These are phyloP conservation scores for Nothocercus nigrocapillus DNA, from an alignment of 2,113 vertebrate genomes.

Conservation along the genomic window DNA sequence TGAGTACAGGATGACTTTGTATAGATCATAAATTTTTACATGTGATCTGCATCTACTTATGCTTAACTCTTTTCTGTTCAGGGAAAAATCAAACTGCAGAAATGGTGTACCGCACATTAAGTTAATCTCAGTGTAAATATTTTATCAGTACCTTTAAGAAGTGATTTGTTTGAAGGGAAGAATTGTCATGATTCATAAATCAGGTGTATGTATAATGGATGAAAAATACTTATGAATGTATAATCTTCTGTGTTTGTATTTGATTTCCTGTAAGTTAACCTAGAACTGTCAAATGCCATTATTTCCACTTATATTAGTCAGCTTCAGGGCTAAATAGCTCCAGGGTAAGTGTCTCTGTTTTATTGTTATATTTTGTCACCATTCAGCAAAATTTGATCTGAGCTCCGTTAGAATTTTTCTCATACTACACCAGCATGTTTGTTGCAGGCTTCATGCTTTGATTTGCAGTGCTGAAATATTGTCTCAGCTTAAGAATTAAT, in stretches of 20 bases:
- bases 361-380: background rate
- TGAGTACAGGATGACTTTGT: background rate
- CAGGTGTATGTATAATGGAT: background rate
- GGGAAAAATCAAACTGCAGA: background rate
- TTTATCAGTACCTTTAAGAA: background rate
- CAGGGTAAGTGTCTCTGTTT: slow-evolving; percentile 5
- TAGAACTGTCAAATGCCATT: slow-evolving; percentile 37
- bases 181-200: background rate
- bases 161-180: background rate
- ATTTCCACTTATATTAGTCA: slow-evolving; percentile 47
- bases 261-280: slow-evolving; percentile 37
- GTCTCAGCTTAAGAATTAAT: background rate
- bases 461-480: background rate
- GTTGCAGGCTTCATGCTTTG: background rate
- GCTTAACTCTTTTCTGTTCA: background rate
- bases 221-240: background rate
- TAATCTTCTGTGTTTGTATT: slow-evolving; percentile 12
- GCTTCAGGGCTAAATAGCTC: slow-evolving; percentile 26
- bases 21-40: too few relatives aligned
- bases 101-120: background rate
- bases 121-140: background rate
- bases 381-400: background rate
- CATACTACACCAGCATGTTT: background rate
- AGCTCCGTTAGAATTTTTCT: background rate
- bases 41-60: background rate